Percentiles rank a stretch among this genome's conserved stretches.
Evolutionary conservation across 1,140 invertebrate species (phyloP).

Genomic region (Phymorhynchus buccinoides): DNA sequence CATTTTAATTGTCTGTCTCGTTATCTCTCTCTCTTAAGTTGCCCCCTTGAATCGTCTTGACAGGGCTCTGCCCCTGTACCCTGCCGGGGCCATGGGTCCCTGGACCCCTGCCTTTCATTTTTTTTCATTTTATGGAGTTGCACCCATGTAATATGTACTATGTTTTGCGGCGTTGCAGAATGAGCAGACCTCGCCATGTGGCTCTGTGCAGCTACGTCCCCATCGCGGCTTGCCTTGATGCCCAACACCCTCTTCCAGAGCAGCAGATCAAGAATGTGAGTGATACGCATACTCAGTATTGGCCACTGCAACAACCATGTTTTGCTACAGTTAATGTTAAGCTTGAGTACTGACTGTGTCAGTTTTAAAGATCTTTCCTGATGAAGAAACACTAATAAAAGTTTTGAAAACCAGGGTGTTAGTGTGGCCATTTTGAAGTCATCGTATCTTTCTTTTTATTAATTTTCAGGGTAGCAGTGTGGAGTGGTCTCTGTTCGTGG

Average conservation of each 20-base stretch:
- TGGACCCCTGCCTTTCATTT: no score
- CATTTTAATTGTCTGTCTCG: neutral
- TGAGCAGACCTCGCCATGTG: slow-evolving; percentile 20
- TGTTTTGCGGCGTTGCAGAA: slow-evolving; percentile 5
- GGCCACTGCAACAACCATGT: neutral
- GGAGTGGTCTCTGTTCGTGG: slow-evolving; percentile 37
- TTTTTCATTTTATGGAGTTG: neutral
- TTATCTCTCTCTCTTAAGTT: neutral
- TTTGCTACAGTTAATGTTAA: neutral
- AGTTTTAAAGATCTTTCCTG: neutral
- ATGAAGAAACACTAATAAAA: neutral
- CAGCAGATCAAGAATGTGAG: slow-evolving; percentile 14
- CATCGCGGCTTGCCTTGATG: neutral
- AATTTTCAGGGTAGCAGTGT: slow-evolving; percentile 31
- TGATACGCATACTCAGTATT: neutral
- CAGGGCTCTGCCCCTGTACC: no score
- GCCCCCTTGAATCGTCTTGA: no score
- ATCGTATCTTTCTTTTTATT: no score
- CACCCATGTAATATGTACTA: neutral
- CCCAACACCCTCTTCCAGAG: neutral
- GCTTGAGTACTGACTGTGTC: neutral
- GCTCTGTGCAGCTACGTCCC: neutral
- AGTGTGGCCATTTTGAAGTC: no score
- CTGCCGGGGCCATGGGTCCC: no score
- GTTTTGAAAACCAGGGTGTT: neutral